These are phyloP conservation scores for Himantopus leucocephalus DNA, from an alignment of 2,113 vertebrate species.

Conservation along the genomic window DNA sequence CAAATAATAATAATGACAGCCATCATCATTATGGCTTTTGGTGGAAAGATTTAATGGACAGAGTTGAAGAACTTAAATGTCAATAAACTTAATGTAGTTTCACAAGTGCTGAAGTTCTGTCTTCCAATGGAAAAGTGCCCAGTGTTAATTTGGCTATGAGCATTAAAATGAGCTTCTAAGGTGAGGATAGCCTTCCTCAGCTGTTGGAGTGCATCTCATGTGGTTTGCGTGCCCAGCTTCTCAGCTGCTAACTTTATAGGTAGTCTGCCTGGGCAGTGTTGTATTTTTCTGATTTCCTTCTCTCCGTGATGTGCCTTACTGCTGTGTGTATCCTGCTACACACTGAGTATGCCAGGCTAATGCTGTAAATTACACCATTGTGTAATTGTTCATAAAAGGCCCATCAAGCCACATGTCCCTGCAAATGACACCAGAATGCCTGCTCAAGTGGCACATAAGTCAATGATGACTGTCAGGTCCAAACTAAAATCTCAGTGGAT, in stretches of 20 bases:
- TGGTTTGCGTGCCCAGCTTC: not conserved
- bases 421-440: not conserved
- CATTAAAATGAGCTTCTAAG: not conserved
- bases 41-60: not conserved
- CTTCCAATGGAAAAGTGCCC: not conserved
- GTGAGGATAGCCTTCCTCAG: not conserved
- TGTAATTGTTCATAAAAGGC: slow-evolving; percentile 4
- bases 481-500: not conserved
- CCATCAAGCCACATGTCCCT: not conserved
- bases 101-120: not conserved
- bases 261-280: not conserved
- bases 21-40: slow-evolving; percentile 21
- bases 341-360: not conserved
- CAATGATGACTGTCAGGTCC: not conserved
- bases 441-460: not conserved
- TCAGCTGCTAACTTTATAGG: not conserved
- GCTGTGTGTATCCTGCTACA: not conserved
- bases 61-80: not conserved
- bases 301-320: not conserved
- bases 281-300: not conserved
- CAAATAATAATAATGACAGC: slow-evolving; percentile 7
- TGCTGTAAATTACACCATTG: not conserved
- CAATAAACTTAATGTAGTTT: not conserved
- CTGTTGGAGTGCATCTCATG: not conserved
- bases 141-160: not conserved